A percentile compares a stretch with the other conserved stretches of the same genome.
Conservation (phyloP, 2,797 vertebrate species). For the Octomys mimax region DNA sequence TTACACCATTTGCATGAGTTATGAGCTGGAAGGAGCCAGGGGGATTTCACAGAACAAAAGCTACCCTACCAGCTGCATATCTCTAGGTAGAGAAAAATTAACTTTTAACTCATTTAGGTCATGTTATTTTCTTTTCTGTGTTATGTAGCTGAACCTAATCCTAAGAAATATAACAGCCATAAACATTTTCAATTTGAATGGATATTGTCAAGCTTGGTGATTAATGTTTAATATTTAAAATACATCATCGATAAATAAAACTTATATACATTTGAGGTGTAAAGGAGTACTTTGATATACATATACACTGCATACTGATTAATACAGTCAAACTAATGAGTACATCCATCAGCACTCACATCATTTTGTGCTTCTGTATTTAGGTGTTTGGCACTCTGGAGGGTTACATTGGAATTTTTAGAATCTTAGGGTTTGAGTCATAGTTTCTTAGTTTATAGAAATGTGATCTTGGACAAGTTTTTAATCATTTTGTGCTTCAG, state of each 20-base stretch:
- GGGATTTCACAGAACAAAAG: not conserved
- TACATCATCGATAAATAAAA: not conserved
- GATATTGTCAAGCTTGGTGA: not conserved
- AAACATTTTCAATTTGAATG: conserved; percentile 60
- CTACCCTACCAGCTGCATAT: not conserved
- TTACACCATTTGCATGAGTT: not conserved
- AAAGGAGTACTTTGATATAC: not conserved
- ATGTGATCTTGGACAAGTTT: not conserved
- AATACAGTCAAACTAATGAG: not conserved
- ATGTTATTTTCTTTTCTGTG: conserved; percentile 34
- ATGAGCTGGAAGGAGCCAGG: not conserved
- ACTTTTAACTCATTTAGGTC: not conserved
- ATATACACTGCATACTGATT: not conserved
- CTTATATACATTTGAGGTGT: not conserved
- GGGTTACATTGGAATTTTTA: not conserved
- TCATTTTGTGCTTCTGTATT: too few species aligned
- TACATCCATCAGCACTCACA: not conserved
- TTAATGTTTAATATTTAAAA: conserved; percentile 20
- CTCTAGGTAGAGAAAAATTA: not conserved
- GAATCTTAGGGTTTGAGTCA: not conserved
- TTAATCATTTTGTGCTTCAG: not conserved
- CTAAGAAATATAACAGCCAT: not conserved
- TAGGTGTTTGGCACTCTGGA: not conserved
- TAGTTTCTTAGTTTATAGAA: not conserved
- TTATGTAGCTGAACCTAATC: not conserved